Conservation (phyloP, 2,113 vertebrate genomes). For the Apodemus speciosus region DNA sequence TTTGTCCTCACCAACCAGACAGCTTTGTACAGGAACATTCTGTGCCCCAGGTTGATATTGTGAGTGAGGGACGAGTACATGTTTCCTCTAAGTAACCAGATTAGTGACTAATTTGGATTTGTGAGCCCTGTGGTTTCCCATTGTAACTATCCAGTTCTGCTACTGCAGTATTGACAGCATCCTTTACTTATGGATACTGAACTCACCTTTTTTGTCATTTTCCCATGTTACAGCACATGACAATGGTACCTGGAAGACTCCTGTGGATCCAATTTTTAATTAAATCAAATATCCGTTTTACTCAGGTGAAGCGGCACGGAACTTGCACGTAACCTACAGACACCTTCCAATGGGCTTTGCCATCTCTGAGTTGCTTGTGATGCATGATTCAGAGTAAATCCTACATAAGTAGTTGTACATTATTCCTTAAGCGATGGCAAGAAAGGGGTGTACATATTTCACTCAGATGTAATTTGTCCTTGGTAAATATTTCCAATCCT, state of each 20-base stretch:
- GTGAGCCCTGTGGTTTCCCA: neutral
- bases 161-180: neutral
- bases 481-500: neutral
- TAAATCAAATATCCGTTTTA: too few species aligned
- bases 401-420: neutral
- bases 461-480: neutral
- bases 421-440: neutral
- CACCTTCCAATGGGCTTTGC: neutral
- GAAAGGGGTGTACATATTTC: neutral
- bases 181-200: neutral
- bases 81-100: neutral
- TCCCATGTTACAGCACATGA: neutral
- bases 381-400: neutral
- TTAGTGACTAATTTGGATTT: conserved; percentile 8
- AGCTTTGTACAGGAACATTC: neutral
- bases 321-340: neutral
- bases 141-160: neutral
- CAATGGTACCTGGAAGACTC: too few species aligned
- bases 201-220: neutral
- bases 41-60: neutral
- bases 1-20: neutral
- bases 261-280: neutral
- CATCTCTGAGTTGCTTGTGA: neutral
- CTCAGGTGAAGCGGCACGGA: neutral
- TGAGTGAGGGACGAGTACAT: neutral